These are phyloP conservation scores for Pseudococcus jackbeardsleyi DNA, from an alignment of 2,888 invertebrate species.

Conservation along the genomic window DNA sequence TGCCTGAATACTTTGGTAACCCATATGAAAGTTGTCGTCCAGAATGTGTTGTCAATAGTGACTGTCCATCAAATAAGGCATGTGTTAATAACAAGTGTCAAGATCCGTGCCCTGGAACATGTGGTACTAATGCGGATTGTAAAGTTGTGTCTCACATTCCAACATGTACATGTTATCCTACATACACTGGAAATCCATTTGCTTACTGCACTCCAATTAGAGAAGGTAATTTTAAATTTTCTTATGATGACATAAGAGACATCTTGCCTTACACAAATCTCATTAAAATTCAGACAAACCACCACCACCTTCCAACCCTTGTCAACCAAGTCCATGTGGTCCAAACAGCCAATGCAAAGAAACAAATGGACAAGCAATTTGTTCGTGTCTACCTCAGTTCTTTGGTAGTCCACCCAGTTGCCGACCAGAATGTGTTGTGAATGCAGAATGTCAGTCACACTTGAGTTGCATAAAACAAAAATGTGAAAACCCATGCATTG, in stretches of 20 bases:
- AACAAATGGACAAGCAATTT: slow-evolving; percentile 73
- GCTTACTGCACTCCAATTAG: slow-evolving; percentile 69
- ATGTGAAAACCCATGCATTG: slow-evolving; percentile 76
- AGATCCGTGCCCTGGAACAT: slow-evolving; percentile 73
- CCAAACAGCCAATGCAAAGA: slow-evolving; percentile 74
- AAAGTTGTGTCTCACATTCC: slow-evolving; percentile 73
- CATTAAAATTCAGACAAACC: slow-evolving; percentile 21
- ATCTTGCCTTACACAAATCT: neutral
- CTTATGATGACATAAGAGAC: neutral
- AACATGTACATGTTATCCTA: slow-evolving; percentile 71
- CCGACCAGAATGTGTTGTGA: slow-evolving; percentile 75
- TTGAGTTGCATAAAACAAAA: slow-evolving; percentile 75
- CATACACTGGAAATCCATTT: slow-evolving; percentile 72
- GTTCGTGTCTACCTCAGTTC: slow-evolving; percentile 74
- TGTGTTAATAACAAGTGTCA: slow-evolving; percentile 72
- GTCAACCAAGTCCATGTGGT: slow-evolving; percentile 74
- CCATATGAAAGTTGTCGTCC: slow-evolving; percentile 81
- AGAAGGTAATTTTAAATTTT: slow-evolving; percentile 5
- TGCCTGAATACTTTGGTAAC: slow-evolving; percentile 80
- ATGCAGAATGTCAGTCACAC: slow-evolving; percentile 73
- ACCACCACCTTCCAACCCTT: slow-evolving; percentile 71
- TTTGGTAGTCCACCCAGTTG: slow-evolving; percentile 75
- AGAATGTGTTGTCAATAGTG: slow-evolving; percentile 71
- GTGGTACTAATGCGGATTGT: slow-evolving; percentile 73
- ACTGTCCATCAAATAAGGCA: slow-evolving; percentile 71